Evolutionary conservation across 2,113 vertebrate genomes (phyloP), one percentile per base, ranked within the genome.

Genomic region (Sialia sialis): DNA sequence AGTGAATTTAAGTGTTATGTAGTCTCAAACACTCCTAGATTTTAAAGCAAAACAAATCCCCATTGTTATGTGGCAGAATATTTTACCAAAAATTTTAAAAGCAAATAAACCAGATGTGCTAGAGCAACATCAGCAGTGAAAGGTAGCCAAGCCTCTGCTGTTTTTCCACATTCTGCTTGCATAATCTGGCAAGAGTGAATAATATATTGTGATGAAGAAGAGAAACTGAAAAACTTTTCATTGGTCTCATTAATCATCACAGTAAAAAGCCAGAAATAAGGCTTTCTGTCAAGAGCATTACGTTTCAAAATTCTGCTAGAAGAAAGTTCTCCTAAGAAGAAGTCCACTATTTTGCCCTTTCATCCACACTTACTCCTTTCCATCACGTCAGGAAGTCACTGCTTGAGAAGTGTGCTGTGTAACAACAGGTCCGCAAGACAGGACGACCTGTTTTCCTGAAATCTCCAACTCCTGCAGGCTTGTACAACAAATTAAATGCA

Each of bases 161-260:
- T 34, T 60, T 74, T 34, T 48, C 20, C 41, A 68, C 16, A 63
- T 68, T 75, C 81, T 79, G 58, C 13, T 54, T 49, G 19, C 54
- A 54, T 26, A 22, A 46, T 43, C 60, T 56, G 21, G n/a, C 0
- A 0, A 75, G 25, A 82, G 32, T 36, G 48, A 94, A 41, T 75
- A 75, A 86, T 63, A 34, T 54, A 16, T 34, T 51, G 54, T 17
- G 43, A 87, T 55, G 39, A 60, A 62, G 70, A 79, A 86, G 25
- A 80, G 32, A 80, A 83, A 63, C 6, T 34, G 26, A 20, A 80
- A 87, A 89, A 68, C 27, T 91, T 86, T 83, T 84, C 32, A 55
- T 87, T 22, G 49, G 38, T 64, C n/a, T 63, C 32, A 67, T 72
- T 46, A 94, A 87, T 76, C 72, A 72, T 17, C 58, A 56, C 25